phyloP scores from a whole-genome alignment of 2,888 invertebrate genomes.

The Formica aserva region DNA sequence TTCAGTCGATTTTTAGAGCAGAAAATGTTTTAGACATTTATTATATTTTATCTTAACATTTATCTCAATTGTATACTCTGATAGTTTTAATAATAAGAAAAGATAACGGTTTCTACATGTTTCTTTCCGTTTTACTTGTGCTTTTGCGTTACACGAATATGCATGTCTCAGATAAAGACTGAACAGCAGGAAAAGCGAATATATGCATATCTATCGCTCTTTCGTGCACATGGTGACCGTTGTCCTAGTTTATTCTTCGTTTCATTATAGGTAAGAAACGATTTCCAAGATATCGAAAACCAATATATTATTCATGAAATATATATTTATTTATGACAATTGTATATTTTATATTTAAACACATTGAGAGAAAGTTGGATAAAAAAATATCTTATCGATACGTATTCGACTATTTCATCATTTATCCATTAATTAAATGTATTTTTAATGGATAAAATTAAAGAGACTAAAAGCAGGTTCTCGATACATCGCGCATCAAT shows the following conservation, averaged over 20 bases:
- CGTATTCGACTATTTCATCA: slow-evolving; percentile 18
- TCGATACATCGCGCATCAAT: not conserved
- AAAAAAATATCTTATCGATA: slow-evolving; percentile 22
- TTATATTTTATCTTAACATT: not conserved
- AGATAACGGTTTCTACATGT: not conserved
- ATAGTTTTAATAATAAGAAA: not conserved
- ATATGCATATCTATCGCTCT: slow-evolving; percentile 6
- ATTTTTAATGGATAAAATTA: not conserved
- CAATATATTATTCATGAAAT: not conserved
- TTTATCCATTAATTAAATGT: slow-evolving; percentile 20
- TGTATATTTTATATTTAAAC: not conserved
- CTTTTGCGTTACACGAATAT: not conserved
- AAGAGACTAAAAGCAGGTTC: not conserved
- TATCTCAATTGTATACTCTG: not conserved
- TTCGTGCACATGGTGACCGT: slow-evolving; percentile 29
- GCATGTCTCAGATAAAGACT: slow-evolving; percentile 7
- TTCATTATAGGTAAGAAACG: slow-evolving; percentile 24
- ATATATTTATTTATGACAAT: not conserved
- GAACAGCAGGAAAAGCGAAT: slow-evolving; percentile 30
- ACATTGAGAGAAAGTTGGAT: slow-evolving; percentile 4
- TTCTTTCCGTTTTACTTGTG: slow-evolving; percentile 4
- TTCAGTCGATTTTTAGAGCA: not conserved
- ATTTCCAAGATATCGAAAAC: slow-evolving; percentile 29
- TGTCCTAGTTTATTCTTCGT: slow-evolving; percentile 38
- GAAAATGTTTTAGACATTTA: not conserved